Base-by-base conservation (phyloP, 2,113 vertebrate species). In the Vidua chalybeata region DNA sequence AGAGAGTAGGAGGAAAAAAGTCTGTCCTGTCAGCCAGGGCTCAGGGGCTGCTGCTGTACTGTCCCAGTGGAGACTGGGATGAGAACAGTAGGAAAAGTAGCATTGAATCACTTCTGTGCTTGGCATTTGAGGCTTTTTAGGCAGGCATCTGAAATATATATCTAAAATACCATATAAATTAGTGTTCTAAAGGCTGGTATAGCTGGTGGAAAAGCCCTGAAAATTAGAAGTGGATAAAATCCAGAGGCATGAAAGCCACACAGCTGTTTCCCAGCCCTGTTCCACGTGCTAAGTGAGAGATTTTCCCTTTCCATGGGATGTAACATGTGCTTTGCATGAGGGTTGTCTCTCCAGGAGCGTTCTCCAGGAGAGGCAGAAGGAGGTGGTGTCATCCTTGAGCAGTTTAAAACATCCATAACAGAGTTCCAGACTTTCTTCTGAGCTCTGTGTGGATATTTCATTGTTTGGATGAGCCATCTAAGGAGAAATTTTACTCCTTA, bases 61-160 rank as follows among this genome's bases (percentile, higher is more conserved):
- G 15, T 31, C 13, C 64, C 10, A 7, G 26, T 10, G 24, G 22
- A 37, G 43, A 4, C 24, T n/a, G 28, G 69, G 52, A 13, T 46
- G 68, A 33, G 41, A 37, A 39, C 0, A 31, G 52, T 0, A 54
- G 31, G 6, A 63, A 48, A 81, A 58, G 27, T 1, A 54, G 27
- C 28, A 10, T 0, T 55, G 39, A 15, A 58, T 61, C 59, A 4
- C 21, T 48, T 45, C 69, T 81, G 35, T 63, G 27, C 17, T 27
- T 48, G 71, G 35, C 18, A 19, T 58, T 77, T 51, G 76, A 63
- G n/a, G 43, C 9, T 31, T 66, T 64, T 77, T 10, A 71, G 33
- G 33, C 6, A 3, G 9, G 6, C 20, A 31, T 28, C n/a, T 77
- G 35, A 63, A 20, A 35, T 20, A 4, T 0, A 0, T 1, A 8